Evolutionary conservation across 2,888 invertebrate genomes (phyloP), one percentile per base, ranked within the genome.

Genomic region (Tetramorium bicarinatum): DNA sequence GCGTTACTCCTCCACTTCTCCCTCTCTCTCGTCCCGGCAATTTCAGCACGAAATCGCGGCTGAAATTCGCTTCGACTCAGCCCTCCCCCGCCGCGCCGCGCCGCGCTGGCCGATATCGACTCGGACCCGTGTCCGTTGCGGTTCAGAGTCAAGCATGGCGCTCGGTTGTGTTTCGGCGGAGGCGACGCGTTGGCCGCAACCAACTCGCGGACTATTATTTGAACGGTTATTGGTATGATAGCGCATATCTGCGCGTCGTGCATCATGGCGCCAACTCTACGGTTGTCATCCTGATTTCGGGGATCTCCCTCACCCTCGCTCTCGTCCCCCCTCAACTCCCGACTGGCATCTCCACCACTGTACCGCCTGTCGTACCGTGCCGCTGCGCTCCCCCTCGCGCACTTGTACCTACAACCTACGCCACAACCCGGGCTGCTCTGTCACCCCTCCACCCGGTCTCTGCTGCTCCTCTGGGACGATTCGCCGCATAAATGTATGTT

Each of bases 171-270:
- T 74, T 82, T 84, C 83, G 83, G 83, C 82, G 85, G 66, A 85
- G 83, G 66, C 86, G 82, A 29, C 49, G 82, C 66, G 79, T 79
- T 83, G 62, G 82, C 52, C 75, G 84, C 87, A 76, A 87, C 88
- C 85, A 85, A 90, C 59, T 92, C 89, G 90, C 88, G 90, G 90
- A 91, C 93, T 93, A 93, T 93, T 93, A 93, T 93, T 93, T 90
- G 92, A 93, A 93, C 92, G 93, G 93, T 93, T 93, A 93, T 93
- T 93, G 93, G 92, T 91, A 91, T 89, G 93, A 93, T 93, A 93
- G 91, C 93, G 93, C 93, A 91, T 93, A 93, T 93, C 93, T 92
- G 85, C 66, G 81, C 88, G 88, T 87, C 92, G 93, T 93, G 93
- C 92, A 93, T 93, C 93, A 93, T 92, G 61, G 87, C 88, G 89